Evolutionary conservation across 2,113 vertebrate species (phyloP), one percentile per base, ranked within the genome.

Genomic region (Ceyx melanurus): DNA sequence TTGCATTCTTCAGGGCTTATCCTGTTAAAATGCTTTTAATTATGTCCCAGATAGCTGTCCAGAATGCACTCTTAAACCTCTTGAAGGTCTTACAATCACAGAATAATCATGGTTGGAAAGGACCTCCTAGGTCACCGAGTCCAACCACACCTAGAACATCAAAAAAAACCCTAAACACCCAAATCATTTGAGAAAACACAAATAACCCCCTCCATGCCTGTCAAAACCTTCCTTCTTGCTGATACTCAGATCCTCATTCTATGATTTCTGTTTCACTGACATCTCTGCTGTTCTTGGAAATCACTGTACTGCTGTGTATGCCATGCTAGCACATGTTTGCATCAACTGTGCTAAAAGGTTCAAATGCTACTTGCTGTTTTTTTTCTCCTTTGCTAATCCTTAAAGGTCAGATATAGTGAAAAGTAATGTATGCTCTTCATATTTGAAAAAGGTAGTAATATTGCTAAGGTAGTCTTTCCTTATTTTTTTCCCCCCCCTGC

Each of bases 21-120:
- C 70, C 86, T 72, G 93, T 96, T 96, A 97, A 97, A 98, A 97
- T 96, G 95, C 83, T 94, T 98, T 97, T 97, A 97, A 98, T 97
- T 98, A 91, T 94, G 86, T 96, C 77, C 85, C 50, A 84, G 89
- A 92, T 90, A 96, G 91, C 88, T 97, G 78, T 96, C 95, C 75
- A 48, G 65, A 94, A 96, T 4, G 15, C 91, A 87, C 94, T 89
- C 76, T 96, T 96, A 97, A 97, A 96, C 66, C 85, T 94, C 82
- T 77, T 95, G 97, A 98, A 98, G 97, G 97, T 97, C 37, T 11
- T 37, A 37, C 10, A 37, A 37, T 37, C 37, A 37, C 37, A 37
- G 37, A 37, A 10, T 37, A 37, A 37, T 37, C 37, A 37, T 37
- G 37, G 37, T 10, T 37, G 37, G 37, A 37, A 37, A 37, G 37